Evolutionary conservation across 2,797 vertebrate genomes (phyloP), one percentile per base, ranked within the genome.

Genomic region (Takifugu ocellatus): DNA sequence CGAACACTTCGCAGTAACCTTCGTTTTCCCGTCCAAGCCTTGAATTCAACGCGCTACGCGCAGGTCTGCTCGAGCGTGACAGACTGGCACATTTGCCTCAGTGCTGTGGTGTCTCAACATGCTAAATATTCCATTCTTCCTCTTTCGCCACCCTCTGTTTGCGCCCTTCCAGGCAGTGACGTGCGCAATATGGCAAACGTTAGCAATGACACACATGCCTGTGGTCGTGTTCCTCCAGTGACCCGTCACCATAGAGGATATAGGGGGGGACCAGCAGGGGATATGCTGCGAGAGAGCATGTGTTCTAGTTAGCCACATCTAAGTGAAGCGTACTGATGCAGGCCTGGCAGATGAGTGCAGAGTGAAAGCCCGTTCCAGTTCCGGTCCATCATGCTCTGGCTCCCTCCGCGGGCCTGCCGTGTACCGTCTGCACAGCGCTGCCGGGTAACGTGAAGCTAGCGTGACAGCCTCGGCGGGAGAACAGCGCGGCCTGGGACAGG

Each of bases 261-360:
- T 16, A 47, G 46, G n/a, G 54, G 47, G 54, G 56, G 43, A 78
- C 46, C 79, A 81, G 77, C 72, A 85, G 83, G 66, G 77, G 73
- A 70, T 68, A 48, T 74, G 66, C 56, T 52, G 61, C 59, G 58
- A 58, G 77, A 57, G 62, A 54, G 43, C 54, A 45, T 68, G 56
- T 64, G 67, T 78, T 72, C 46, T 60, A 54, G 66, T 72, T 66
- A 63, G 81, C 77, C 79, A 79, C 79, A 81, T 84, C 80, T 82
- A 78, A 66, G 81, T 72, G 72, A 77, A 68, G 56, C 51, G 12
- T 64, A 63, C 66, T 33, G 53, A 63, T 68, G 74, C 61, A 66
- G 65, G 61, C 70, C 71, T 87, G 82, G 85, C 85, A 78, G 86
- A 85, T 70, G 68, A 42, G 71, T 63, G 77, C 62, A 73, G 68